A percentile compares a stretch with the other conserved stretches of the same genome.
phyloP scores from a whole-genome alignment of 2,113 vertebrate species.

The Panthera uncia region DNA sequence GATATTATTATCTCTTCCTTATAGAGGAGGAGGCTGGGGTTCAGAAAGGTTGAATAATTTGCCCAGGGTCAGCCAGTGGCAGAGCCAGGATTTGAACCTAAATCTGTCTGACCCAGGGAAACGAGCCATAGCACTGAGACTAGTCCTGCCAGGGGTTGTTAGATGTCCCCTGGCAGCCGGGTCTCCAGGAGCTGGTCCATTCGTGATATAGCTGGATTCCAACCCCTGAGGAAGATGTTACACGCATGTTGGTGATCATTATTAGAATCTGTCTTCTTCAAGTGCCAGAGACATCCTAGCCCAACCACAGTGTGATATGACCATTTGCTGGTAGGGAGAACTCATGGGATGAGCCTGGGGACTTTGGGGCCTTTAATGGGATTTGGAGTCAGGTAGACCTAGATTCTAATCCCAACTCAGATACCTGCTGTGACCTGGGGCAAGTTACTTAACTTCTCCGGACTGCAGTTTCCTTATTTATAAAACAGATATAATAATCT shows the following conservation, averaged over 20 bases:
- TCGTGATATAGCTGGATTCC: not conserved
- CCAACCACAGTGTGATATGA: not conserved
- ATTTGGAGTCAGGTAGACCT: not conserved
- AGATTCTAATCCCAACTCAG: not conserved
- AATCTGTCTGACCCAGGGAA: not conserved
- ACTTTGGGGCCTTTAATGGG: not conserved
- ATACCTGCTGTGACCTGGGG: not conserved
- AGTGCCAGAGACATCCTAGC: not conserved
- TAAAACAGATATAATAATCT: not conserved
- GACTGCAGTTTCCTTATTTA: not conserved
- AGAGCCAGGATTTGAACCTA: not conserved
- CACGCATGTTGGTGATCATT: not conserved
- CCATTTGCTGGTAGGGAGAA: not conserved
- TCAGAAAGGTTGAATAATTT: not conserved
- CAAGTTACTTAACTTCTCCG: not conserved
- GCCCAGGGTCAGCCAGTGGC: not conserved
- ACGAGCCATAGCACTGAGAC: not conserved
- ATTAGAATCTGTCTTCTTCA: not conserved
- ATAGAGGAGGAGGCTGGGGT: not conserved
- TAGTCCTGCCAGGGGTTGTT: not conserved
- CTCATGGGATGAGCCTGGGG: not conserved
- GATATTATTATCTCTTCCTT: not conserved
- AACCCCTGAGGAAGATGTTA: not conserved
- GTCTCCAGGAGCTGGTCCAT: not conserved
- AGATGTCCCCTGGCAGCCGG: not conserved